phyloP scores from a whole-genome alignment of 1,140 invertebrate species.

The Drosophila micromelanica region DNA sequence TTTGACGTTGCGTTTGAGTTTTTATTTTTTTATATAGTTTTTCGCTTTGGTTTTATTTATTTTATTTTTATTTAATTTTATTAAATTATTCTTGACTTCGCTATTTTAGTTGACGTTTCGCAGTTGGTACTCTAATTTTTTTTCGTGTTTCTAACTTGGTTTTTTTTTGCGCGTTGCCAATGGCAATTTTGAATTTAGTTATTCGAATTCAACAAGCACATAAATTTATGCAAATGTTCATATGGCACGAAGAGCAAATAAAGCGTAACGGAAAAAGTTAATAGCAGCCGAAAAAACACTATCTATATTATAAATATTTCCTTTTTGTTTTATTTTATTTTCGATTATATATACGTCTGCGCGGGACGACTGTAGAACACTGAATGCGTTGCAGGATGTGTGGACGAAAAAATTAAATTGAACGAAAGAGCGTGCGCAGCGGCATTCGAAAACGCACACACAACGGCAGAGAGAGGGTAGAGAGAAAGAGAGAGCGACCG shows the following conservation, averaged over 20 bases:
- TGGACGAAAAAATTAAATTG: slow-evolving; percentile 4
- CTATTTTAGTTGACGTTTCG: slow-evolving; percentile 24
- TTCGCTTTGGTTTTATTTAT: slow-evolving; percentile 7
- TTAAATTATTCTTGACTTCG: too few species aligned
- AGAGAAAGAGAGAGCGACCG: background rate
- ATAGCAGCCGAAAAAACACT: background rate
- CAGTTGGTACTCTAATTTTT: background rate
- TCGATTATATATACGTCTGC: slow-evolving; percentile 60
- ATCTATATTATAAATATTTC: slow-evolving; percentile 4
- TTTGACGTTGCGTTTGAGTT: background rate
- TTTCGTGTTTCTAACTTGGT: slow-evolving; percentile 25
- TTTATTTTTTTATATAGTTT: background rate
- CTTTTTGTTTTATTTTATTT: background rate
- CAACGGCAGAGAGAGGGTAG: background rate
- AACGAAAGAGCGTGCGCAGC: slow-evolving; percentile 54
- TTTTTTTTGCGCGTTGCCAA: slow-evolving; percentile 48
- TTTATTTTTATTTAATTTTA: too few species aligned
- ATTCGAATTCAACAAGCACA: slow-evolving; percentile 56
- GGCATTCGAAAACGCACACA: slow-evolving; percentile 35
- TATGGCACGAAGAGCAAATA: slow-evolving; percentile 21
- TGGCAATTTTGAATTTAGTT: slow-evolving; percentile 60
- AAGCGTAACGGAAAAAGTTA: background rate
- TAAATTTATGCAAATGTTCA: slow-evolving; percentile 59
- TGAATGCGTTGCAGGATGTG: slow-evolving; percentile 46
- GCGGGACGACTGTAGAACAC: slow-evolving; percentile 46